phyloP scores from a whole-genome alignment of 2,113 vertebrate species.

The Chaetorhynchus papuensis region DNA sequence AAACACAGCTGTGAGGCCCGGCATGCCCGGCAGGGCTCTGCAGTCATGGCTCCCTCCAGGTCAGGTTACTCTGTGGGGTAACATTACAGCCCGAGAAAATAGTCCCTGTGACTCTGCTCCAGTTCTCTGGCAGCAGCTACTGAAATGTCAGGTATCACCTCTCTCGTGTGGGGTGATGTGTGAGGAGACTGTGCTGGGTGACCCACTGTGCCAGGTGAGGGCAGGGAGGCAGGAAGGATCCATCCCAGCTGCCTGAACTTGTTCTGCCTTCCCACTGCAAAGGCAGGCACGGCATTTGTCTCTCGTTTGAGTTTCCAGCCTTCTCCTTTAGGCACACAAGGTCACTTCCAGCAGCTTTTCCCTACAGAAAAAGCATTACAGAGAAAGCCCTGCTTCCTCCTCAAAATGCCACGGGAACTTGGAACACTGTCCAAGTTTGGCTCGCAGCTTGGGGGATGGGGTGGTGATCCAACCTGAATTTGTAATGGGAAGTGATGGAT shows the following conservation, averaged over 20 bases:
- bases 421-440: background rate
- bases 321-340: background rate
- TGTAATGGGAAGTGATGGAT: background rate
- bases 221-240: background rate
- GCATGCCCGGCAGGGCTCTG: background rate
- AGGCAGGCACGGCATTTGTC: background rate
- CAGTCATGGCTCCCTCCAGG: background rate
- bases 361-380: background rate
- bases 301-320: background rate
- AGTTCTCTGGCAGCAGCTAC: background rate
- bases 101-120: background rate
- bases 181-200: background rate
- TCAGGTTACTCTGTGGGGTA: background rate
- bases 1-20: background rate
- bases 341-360: background rate
- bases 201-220: background rate
- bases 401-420: background rate
- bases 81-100: background rate
- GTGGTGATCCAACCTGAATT: background rate
- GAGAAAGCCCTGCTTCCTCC: background rate
- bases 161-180: fast-evolving
- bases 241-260: background rate
- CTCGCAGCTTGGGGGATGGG: background rate
- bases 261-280: background rate
- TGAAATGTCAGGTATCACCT: background rate